Base-by-base conservation (phyloP, 2,888 invertebrate genomes). In the Himalopsyche anomala region DNA sequence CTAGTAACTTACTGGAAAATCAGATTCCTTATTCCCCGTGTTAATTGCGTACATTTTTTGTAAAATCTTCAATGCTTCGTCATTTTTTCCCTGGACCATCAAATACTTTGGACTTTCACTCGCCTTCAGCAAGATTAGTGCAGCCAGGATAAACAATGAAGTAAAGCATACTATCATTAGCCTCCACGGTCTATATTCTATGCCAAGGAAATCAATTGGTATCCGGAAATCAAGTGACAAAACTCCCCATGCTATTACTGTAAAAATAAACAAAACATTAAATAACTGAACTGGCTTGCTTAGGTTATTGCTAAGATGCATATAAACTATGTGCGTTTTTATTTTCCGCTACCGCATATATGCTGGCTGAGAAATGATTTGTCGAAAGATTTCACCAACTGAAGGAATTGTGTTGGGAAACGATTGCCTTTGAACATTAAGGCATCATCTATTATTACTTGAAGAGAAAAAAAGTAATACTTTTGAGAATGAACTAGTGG, bases 51-150 rank as follows among this genome's bases (percentile, higher is more conserved):
- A 86, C 56, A 86, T 81, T 5, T 15, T n/a, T 81, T 28, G 80
- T 17, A 86, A 42, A 12, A 86, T 84, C 28, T 81, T 17, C 28
- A 86, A 56, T 1, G 83, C 79, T 74, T 86, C 55, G n/a, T 84
- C 62, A 4, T 88, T 90, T 92, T 90, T 90, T 95, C 95, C 89
- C 94, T 95, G 0, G 94, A 91, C 91, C 80, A 95, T 92, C 54
- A 95, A 91, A 90, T 95, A 97, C 90, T 96, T 96, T 0, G 97
- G 97, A 89, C 96, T 97, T 91, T 97, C 97, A 0, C 96, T 95
- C 90, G 95, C 92, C 86, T 92, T 92, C 51, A 92, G 91, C 15
- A 95, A 90, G 88, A 94, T 93, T 0, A 94, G 17, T 0, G 95
- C 93, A 0, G 95, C 93, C 4, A 95, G 82, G 0, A 96, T 87